Base-by-base conservation (phyloP, 1,140 invertebrate genomes). In the Diuraphis noxia region DNA sequence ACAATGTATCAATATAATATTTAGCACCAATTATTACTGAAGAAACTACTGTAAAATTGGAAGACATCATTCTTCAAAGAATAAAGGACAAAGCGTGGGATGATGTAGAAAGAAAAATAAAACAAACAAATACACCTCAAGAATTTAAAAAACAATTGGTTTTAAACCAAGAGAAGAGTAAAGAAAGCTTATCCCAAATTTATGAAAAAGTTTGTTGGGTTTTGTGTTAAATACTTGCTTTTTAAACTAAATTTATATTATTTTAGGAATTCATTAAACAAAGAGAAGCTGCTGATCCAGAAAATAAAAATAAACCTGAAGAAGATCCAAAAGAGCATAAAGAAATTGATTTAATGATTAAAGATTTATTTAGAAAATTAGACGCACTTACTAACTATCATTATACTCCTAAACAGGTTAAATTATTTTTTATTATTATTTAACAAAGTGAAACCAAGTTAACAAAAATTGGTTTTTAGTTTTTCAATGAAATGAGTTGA, bases 71-170 rank as follows among this genome's bases (percentile, higher is more conserved):
- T 30, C 96, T 94, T 92, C 97, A 97, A 93, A 95, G 99, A 93
- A 98, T 99, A 23, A 99, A 98, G 94, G 98, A 99, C 93, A 96
- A 98, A 95, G 96, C 96, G 0, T 99, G 97, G 96, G 98, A 99
- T 94, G 98, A 99, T 95, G 98, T 99, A 1, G 96, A 96, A 92
- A 95, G 96, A 84, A 99, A 99, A 95, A 95, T 97, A 30, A 98
- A 98, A 93, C 96, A 97, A 7, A 95, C 97, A 0, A 96, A 98
- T 92, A 96, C 97, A 86, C 96, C 97, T 36, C 94, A 96, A 84
- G 96, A 98, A 92, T 99, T 97, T 93, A 98, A 98, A 93, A 99
- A 99, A 93, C 96, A 97, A 93, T 94, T 99, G 72, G 95, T 98
- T 1, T 94, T 99, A 38, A 97, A 99, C 94, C 97, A 99, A 93